Percentiles rank a stretch among this genome's conserved stretches.
Conservation (phyloP, 2,888 invertebrate species). For the Apoderus coryli region DNA sequence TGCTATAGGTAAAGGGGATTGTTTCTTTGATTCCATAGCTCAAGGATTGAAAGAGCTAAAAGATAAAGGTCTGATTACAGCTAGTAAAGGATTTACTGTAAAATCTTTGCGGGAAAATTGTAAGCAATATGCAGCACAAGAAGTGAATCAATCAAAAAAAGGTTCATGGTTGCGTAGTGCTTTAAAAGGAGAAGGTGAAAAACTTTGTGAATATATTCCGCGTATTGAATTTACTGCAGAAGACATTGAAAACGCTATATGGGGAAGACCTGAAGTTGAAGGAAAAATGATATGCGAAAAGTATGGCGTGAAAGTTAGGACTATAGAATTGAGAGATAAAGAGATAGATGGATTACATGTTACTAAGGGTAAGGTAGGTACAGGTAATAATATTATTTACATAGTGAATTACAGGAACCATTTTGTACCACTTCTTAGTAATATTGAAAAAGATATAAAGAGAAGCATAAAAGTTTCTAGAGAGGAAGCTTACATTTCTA, state of each 20-base stretch:
- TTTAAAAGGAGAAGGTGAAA: constrained; percentile 10
- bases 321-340: too few relatives aligned
- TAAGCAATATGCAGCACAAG: constrained; percentile 18
- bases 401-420: constrained; percentile 9
- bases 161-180: constrained; percentile 15
- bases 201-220: constrained; percentile 9
- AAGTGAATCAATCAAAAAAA: constrained; percentile 18
- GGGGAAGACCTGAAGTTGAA: too few relatives aligned
- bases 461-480: constrained; percentile 17
- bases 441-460: constrained; percentile 8
- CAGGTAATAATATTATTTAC: constrained; percentile 9
- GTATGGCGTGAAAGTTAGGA: too few relatives aligned
- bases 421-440: constrained; percentile 10
- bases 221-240: constrained; percentile 8
- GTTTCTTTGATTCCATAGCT: constrained; percentile 19
- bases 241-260: constrained; percentile 8
- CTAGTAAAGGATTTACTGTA: constrained; percentile 18
- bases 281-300: too few relatives aligned
- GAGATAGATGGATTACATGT: constrained; percentile 8
- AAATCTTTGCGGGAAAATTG: constrained; percentile 18
- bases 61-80: constrained; percentile 18
- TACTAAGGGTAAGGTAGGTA: constrained; percentile 8
- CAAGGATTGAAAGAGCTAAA: constrained; percentile 19
- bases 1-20: constrained; percentile 18
- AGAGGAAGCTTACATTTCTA: constrained; percentile 15